Conservation (phyloP, 2,113 vertebrate genomes). For the Lophura nycthemera region DNA sequence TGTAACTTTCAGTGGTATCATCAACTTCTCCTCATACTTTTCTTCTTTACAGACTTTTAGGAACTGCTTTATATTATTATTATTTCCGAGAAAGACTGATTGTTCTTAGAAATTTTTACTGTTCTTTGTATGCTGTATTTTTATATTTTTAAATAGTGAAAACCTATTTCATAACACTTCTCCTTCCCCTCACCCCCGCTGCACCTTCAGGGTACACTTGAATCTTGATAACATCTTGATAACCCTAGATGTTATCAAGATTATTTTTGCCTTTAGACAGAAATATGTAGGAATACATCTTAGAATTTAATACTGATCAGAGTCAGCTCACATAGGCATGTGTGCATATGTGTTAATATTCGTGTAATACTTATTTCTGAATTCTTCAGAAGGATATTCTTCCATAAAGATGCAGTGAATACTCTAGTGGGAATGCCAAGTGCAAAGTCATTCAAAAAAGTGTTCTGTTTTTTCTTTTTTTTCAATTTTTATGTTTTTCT, state of each 20-base stretch:
- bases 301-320: neutral
- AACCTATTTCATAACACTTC: neutral
- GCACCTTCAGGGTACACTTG: neutral
- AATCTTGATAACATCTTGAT: neutral
- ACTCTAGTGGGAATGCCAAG: neutral
- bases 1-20: neutral
- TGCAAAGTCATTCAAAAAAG: neutral
- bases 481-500: neutral
- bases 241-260: neutral
- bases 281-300: neutral
- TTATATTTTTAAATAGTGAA: neutral
- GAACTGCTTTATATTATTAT: neutral
- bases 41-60: neutral
- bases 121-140: neutral
- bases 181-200: too few species aligned
- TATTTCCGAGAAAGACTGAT: neutral
- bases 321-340: fast-evolving
- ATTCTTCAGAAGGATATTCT: neutral
- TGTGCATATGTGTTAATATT: neutral
- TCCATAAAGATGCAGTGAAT: neutral
- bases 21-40: neutral
- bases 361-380: neutral
- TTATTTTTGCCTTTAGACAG: neutral
- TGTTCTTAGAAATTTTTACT: neutral
- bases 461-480: neutral